Evolutionary conservation across 2,888 invertebrate genomes (phyloP), one percentile per base, ranked within the genome.

Genomic region (Parapristionchus giblindavisi): DNA sequence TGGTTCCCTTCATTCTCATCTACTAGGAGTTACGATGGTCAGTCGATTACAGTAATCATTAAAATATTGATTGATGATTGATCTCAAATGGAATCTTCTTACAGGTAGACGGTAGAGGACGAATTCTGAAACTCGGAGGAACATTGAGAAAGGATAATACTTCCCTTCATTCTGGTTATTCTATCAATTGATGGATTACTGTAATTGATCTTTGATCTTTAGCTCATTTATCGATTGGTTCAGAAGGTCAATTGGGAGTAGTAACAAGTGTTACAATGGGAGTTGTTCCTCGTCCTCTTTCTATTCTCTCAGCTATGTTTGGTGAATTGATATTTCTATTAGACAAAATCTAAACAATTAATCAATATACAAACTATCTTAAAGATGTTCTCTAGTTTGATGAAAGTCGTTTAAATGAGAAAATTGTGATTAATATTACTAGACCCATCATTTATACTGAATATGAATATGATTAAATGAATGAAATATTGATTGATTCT

Each of bases 81-180:
- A 14, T 48, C 11, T 17, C 48, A 21, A 48, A 21, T 17, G 11
- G 8, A 56, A 56, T 8, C 24, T 21, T n/a, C n/a, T n/a, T n/a
- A n/a, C 11, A 71, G 70, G 70, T 71, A 0, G 92, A 93, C 88
- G 81, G 80, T 6, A 74, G 80, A 3, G 96, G 96, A 0, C 92
- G 93, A 72, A 89, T 98, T 0, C 89, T 99, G 40, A 93, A 97
- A 88, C 92, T 94, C 77, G 91, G 98, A 88, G 93, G 92, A 76
- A 91, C 93, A 0, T 91, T 97, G 83, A 93, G 95, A 88, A 99
- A 99, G 89, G 97, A 99, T 89, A 99, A 99, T 89, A 97, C 98
- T 0, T 98, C 98, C 0, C 96, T 95, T 88, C 96, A 98, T 88
- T 90, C 98, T 29, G 70, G 70, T 71, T 8, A 17, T 14, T 14